phyloP scores from a whole-genome alignment of 1,140 invertebrate genomes.

The Drosophila watanabei region DNA sequence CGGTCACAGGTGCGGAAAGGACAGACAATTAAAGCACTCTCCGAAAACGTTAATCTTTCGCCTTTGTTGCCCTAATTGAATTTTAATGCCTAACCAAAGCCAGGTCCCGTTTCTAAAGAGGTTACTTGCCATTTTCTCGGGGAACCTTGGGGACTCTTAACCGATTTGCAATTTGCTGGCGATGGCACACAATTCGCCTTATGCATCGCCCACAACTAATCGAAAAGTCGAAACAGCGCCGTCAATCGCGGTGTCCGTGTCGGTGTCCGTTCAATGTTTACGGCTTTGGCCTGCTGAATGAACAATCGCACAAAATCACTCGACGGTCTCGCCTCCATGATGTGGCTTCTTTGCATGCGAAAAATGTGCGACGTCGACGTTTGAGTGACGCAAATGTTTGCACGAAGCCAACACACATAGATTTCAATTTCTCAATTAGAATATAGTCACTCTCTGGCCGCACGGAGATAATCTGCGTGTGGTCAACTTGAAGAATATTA shows the following conservation, averaged over 20 bases:
- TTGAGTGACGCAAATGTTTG: conserved; percentile 50
- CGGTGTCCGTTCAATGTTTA: conserved; percentile 43
- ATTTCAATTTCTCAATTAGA: conserved; percentile 61
- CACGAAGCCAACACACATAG: conserved; percentile 25
- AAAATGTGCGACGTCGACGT: conserved; percentile 34
- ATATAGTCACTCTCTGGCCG: conserved; percentile 20
- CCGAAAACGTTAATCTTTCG: conserved; percentile 20
- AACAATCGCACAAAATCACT: conserved; percentile 19
- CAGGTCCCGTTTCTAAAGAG: conserved; percentile 1
- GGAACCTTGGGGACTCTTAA: conserved; percentile 32
- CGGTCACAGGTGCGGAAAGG: conserved; percentile 24
- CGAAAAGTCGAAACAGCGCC: conserved; percentile 61
- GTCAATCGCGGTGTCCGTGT: conserved; percentile 34
- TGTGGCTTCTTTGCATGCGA: conserved; percentile 52
- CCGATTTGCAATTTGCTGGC: conserved; percentile 57
- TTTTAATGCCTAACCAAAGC: conserved; percentile 61
- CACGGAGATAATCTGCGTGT: conserved; percentile 20
- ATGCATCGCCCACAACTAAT: conserved; percentile 35
- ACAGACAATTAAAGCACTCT: conserved; percentile 31
- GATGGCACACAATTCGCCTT: conserved; percentile 19
- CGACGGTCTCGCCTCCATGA: conserved; percentile 13
- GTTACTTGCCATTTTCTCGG: conserved; percentile 24
- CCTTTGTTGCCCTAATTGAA: conserved; percentile 68
- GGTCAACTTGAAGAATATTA: conserved; percentile 24
- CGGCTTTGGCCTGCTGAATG: conserved; percentile 41